These are phyloP conservation scores for Lepidostoma basale DNA, from an alignment of 1,140 invertebrate species.

Conservation along the genomic window DNA sequence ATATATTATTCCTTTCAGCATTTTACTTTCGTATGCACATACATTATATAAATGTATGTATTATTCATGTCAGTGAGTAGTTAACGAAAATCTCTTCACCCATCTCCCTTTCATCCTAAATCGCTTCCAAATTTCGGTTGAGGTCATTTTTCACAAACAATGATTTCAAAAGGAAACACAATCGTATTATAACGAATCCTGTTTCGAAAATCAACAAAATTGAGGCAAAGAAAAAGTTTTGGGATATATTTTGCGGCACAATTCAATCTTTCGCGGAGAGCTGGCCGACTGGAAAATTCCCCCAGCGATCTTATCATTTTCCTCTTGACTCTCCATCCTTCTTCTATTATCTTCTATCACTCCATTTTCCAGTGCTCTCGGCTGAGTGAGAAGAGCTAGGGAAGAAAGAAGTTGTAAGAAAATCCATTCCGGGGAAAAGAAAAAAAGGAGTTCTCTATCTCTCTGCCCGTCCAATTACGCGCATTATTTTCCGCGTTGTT, in stretches of 20 bases:
- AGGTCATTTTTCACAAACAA: constrained; percentile 28
- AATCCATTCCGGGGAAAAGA: constrained; percentile 19
- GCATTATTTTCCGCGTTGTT: constrained; percentile 43
- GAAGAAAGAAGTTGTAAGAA: constrained; percentile 23
- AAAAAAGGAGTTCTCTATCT: constrained; percentile 25
- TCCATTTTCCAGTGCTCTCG: constrained; percentile 29
- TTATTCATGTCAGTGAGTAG: too few relatives aligned
- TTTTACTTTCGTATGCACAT: too few relatives aligned
- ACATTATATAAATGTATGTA: too few relatives aligned
- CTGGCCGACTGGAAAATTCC: constrained; percentile 41
- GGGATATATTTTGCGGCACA: constrained; percentile 24
- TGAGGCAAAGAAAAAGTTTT: constrained; percentile 26
- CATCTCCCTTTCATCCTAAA: background rate
- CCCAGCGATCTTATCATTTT: constrained; percentile 38
- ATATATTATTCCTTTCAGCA: too few relatives aligned
- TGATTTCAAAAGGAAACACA: constrained; percentile 29
- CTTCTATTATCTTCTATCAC: constrained; percentile 36
- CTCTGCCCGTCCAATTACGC: constrained; percentile 39
- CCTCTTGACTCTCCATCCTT: constrained; percentile 28
- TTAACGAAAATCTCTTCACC: background rate
- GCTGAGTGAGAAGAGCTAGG: constrained; percentile 19
- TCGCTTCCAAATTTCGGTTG: background rate
- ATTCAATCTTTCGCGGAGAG: constrained; percentile 27
- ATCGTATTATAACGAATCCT: constrained; percentile 28
- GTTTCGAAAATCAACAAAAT: constrained; percentile 19